Evolutionary conservation across 2,888 invertebrate species (phyloP), one percentile per base, ranked within the genome.

Genomic region (Drosophila helvetica): DNA sequence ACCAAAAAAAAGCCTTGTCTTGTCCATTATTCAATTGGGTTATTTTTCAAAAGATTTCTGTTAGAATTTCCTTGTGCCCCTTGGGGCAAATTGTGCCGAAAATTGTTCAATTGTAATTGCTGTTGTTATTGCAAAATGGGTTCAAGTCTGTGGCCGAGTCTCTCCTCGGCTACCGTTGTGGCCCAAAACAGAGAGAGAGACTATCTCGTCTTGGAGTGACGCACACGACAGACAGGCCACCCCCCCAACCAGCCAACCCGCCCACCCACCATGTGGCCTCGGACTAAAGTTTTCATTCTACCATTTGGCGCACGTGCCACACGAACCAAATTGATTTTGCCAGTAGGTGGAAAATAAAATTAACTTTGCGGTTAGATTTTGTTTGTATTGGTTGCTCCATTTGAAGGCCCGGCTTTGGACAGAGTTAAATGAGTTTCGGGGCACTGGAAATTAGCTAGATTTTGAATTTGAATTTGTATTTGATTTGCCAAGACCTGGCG

Each of bases 251-350:
- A 2, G 10, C 18, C 51, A 47, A 47, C 38, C 45, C 27, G 0
- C 55, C 62, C 19, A 22, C 7, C 30, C 19, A 15, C 22, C 63
- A n/a, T 38, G 38, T 38, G 38, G n/a, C 51, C 30, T 22, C 47
- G 6, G 42, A 22, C n/a, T 33, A 66, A 79, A 83, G 81, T 77
- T 81, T 85, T 88, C 75, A 80, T 83, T 88, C 80, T 8, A 25
- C 25, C 87, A 90, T 91, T 90, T 90, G 82, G 90, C 88, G 91
- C 91, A 91, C 91, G 91, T 91, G 91, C 91, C 91, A 91, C 91
- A 91, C 90, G 91, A 91, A 89, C 82, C 87, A 91, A 91, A 91
- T 91, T 90, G 91, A 91, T 90, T 91, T 91, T 83, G 91, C 90
- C 90, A 90, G 90, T 91, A 90, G 91, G 91, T 90, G 90, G 90